Evolutionary conservation across 2,888 invertebrate genomes (phyloP).

Genomic region (Ligdia adustata): DNA sequence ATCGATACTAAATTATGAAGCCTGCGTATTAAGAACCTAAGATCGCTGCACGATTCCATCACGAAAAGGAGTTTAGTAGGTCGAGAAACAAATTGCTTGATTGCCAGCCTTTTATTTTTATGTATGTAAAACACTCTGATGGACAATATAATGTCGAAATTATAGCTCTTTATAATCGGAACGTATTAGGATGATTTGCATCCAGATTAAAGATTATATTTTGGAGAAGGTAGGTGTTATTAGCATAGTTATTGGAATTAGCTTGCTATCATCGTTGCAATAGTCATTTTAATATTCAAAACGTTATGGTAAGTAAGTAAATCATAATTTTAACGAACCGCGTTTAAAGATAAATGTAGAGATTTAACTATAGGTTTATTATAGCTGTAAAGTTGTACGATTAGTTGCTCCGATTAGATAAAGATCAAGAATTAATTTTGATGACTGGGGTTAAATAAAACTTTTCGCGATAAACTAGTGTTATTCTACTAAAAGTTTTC

Average conservation of each 20-base stretch:
- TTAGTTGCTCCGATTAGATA: conserved; percentile 45
- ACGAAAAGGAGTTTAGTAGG: conserved; percentile 77
- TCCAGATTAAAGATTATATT: conserved; percentile 83
- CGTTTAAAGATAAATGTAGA: conserved; percentile 59
- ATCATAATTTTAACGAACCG: conserved; percentile 63
- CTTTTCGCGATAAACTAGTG: no score
- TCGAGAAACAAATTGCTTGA: conserved; percentile 81
- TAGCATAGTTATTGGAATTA: conserved; percentile 82
- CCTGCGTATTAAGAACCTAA: conserved; percentile 57
- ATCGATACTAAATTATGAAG: conserved; percentile 58
- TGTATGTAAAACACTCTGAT: conserved; percentile 82
- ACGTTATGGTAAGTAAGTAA: conserved; percentile 66
- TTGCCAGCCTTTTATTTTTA: conserved; percentile 78
- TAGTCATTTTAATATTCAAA: conserved; percentile 78
- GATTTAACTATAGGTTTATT: conserved; percentile 51
- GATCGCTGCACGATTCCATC: conserved; percentile 66
- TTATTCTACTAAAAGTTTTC: no score
- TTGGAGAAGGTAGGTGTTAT: conserved; percentile 79
- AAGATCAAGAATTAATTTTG: conserved; percentile 31
- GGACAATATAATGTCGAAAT: conserved; percentile 83
- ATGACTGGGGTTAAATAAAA: no score
- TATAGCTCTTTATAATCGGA: conserved; percentile 81
- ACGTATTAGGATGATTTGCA: conserved; percentile 83
- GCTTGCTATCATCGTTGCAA: conserved; percentile 69
- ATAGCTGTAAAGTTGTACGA: conserved; percentile 42